phyloP scores from a whole-genome alignment of 2,888 invertebrate genomes.

The Nymphalis c-album region DNA sequence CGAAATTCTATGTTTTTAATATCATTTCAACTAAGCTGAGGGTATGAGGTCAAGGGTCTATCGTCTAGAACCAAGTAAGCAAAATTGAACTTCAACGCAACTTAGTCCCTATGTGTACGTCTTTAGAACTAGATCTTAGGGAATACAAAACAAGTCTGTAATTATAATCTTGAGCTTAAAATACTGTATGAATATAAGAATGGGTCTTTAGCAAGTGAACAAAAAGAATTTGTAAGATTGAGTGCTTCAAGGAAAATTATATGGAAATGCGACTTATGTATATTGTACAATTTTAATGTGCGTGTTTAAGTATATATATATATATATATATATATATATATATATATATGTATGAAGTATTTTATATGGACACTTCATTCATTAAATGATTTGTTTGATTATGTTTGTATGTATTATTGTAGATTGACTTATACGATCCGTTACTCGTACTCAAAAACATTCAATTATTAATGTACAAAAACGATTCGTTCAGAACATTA shows the following conservation, averaged over 20 bases:
- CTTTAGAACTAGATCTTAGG: slow-evolving; percentile 12
- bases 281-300: too few species aligned
- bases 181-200: slow-evolving; percentile 5
- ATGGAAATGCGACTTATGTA: background rate
- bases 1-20: slow-evolving; percentile 15
- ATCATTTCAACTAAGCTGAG: slow-evolving; percentile 15
- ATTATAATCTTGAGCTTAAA: slow-evolving; percentile 12
- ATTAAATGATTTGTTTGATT: too few species aligned
- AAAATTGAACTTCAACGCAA: slow-evolving; percentile 9
- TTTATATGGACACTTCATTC: too few species aligned
- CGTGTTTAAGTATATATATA: too few species aligned
- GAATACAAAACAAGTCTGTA: slow-evolving; percentile 4
- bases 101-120: slow-evolving; percentile 6
- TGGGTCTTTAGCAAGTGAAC: background rate
- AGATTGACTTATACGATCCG: too few species aligned
- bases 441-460: too few species aligned
- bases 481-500: too few species aligned
- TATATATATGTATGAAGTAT: too few species aligned
- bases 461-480: too few species aligned
- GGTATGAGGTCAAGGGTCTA: slow-evolving; percentile 28
- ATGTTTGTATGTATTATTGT: too few species aligned
- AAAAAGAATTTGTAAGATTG: slow-evolving; percentile 7
- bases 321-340: too few species aligned
- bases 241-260: background rate
- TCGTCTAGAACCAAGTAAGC: slow-evolving; percentile 17